Percentiles rank a stretch among this genome's conserved stretches.
phyloP scores from a whole-genome alignment of 1,140 invertebrate genomes.

The Drosophila repleta region DNA sequence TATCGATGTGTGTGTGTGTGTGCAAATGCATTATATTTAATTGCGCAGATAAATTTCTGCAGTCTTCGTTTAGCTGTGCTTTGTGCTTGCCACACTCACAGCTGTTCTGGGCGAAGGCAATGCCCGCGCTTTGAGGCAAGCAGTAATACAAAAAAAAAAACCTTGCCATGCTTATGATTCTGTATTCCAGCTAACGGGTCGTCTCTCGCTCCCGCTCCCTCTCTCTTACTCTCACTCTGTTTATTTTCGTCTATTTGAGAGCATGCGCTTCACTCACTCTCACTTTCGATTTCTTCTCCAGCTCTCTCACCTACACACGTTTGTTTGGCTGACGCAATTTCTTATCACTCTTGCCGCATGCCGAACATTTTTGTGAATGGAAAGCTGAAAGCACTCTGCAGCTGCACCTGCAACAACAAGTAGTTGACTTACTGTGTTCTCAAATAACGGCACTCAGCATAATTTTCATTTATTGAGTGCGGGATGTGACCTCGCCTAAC shows the following conservation, averaged over 20 bases:
- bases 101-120: conserved; percentile 21
- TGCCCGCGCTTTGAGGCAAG: conserved; percentile 2
- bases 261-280: conserved; percentile 31
- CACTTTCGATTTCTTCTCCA: conserved; percentile 3
- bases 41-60: background rate
- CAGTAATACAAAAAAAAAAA: conserved; percentile 20
- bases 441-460: background rate
- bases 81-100: conserved; percentile 24
- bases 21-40: background rate
- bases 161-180: background rate
- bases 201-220: background rate
- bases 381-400: conserved; percentile 50
- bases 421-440: background rate
- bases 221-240: background rate
- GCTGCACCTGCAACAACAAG: conserved; percentile 12
- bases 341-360: conserved; percentile 62
- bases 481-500: background rate
- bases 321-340: conserved; percentile 69
- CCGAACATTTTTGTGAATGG: conserved; percentile 73
- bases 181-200: background rate
- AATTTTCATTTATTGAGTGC: background rate
- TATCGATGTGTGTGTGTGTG: background rate
- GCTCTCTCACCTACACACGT: conserved; percentile 12
- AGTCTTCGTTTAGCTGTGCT: background rate
- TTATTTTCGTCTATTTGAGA: background rate